Percentiles rank a stretch among this genome's conserved stretches.
phyloP scores from a whole-genome alignment of 2,113 vertebrate species.

The Emberiza fucata region DNA sequence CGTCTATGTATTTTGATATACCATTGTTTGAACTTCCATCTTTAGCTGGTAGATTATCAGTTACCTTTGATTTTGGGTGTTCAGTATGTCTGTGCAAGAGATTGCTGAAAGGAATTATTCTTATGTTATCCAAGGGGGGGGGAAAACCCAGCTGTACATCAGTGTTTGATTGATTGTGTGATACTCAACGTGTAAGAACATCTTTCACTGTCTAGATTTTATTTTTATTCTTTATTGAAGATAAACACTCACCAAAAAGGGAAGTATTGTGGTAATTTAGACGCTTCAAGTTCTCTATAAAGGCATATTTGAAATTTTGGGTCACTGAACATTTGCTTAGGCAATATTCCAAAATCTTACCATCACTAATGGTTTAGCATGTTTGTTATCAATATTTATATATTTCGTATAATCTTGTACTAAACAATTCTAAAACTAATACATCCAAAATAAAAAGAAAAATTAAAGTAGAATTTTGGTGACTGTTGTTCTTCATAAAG shows the following conservation, averaged over 20 bases:
- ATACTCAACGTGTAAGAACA: slow-evolving; percentile 75
- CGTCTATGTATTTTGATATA: slow-evolving; percentile 78
- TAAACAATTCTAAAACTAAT: slow-evolving; percentile 53
- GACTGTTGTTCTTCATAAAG: slow-evolving; percentile 82
- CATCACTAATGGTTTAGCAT: slow-evolving; percentile 53
- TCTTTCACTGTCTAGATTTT: slow-evolving; percentile 72
- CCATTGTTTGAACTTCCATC: slow-evolving; percentile 92
- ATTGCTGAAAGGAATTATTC: slow-evolving; percentile 66
- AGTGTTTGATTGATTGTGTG: slow-evolving; percentile 82
- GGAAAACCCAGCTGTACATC: slow-evolving; percentile 60
- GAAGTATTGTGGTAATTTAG: not conserved
- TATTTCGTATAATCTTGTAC: slow-evolving; percentile 46
- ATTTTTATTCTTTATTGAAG: slow-evolving; percentile 79
- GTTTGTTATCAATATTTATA: slow-evolving; percentile 41
- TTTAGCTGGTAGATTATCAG: slow-evolving; percentile 78
- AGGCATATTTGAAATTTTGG: slow-evolving; percentile 48
- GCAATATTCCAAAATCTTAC: slow-evolving; percentile 41
- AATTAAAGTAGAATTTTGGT: slow-evolving; percentile 67
- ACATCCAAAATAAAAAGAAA: slow-evolving; percentile 38
- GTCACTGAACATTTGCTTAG: slow-evolving; percentile 50
- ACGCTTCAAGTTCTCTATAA: slow-evolving; percentile 35
- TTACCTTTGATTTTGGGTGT: slow-evolving; percentile 66
- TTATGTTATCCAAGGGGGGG: slow-evolving; percentile 62
- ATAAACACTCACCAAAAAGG: slow-evolving; percentile 83
- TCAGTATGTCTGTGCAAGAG: slow-evolving; percentile 68